Percentiles rank a stretch among this genome's conserved stretches.
These are phyloP conservation scores for Procavia capensis DNA, from an alignment of 2,113 vertebrate species.

Conservation along the genomic window DNA sequence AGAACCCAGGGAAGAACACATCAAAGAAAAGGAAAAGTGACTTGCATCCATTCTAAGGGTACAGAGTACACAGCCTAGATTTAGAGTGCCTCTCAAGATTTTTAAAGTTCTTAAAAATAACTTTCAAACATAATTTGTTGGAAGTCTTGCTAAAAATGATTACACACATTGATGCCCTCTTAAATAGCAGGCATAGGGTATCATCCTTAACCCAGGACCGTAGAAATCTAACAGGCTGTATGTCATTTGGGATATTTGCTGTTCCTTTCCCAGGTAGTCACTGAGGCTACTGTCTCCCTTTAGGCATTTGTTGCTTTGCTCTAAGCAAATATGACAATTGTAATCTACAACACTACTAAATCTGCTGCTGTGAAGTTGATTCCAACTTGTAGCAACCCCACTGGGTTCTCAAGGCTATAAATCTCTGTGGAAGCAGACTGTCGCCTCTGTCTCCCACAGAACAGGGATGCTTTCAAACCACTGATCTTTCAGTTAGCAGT, in stretches of 20 bases:
- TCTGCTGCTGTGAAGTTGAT: too few relatives aligned
- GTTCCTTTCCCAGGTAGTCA: slow-evolving; percentile 25
- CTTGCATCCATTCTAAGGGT: neutral
- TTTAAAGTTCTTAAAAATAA: slow-evolving; percentile 20
- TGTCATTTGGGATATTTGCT: neutral
- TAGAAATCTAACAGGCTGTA: neutral
- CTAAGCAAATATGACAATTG: slow-evolving; percentile 6
- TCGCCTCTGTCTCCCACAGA: too few relatives aligned
- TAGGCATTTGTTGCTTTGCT: slow-evolving; percentile 17
- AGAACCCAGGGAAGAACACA: fast-evolving
- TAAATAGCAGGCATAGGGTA: neutral
- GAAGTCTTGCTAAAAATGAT: slow-evolving; percentile 40
- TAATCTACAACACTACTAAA: slow-evolving; percentile 43
- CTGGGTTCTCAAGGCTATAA: too few relatives aligned
- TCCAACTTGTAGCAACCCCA: too few relatives aligned
- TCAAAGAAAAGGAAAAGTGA: neutral
- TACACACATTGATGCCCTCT: neutral
- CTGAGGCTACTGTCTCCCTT: neutral
- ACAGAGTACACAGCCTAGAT: neutral
- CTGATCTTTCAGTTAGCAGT: too few relatives aligned
- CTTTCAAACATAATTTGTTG: slow-evolving; percentile 10
- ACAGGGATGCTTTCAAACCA: too few relatives aligned
- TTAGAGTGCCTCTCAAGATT: neutral
- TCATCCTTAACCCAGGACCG: neutral
- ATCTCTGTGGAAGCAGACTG: too few relatives aligned